phyloP scores from a whole-genome alignment of 2,797 vertebrate genomes.

The Melanotaenia pygmaea region DNA sequence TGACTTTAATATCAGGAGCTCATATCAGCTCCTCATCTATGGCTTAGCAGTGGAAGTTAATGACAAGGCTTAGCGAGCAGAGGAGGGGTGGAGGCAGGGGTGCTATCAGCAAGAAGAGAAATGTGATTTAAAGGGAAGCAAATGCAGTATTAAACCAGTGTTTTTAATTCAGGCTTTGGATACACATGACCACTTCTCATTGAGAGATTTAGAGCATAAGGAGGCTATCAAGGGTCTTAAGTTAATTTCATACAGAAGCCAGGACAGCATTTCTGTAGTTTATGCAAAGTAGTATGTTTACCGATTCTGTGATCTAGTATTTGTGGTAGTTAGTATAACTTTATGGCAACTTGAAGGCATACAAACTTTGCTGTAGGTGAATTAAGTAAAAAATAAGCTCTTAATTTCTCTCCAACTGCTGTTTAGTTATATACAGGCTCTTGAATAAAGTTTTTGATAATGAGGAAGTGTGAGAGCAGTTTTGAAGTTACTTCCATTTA shows the following conservation, averaged over 20 bases:
- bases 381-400: neutral
- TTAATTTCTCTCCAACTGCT: neutral
- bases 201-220: constrained; percentile 80
- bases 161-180: constrained; percentile 84
- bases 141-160: constrained; percentile 66
- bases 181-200: constrained; percentile 81
- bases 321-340: constrained; percentile 5
- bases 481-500: neutral
- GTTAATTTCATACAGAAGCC: constrained; percentile 76
- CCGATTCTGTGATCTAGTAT: constrained; percentile 32
- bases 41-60: constrained; percentile 80
- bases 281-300: constrained; percentile 35
- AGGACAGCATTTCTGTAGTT: constrained; percentile 56
- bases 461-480: neutral
- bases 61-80: constrained; percentile 79
- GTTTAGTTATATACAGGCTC: neutral
- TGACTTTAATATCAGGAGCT: constrained; percentile 79
- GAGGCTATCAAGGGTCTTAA: constrained; percentile 71
- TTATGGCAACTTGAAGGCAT: neutral
- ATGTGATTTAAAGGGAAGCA: constrained; percentile 77
- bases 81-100: constrained; percentile 4
- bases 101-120: constrained; percentile 76
- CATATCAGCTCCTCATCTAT: constrained; percentile 77
- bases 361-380: neutral
- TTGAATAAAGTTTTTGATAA: neutral